These are phyloP conservation scores for Campylomormyrus numenius DNA, from an alignment of 2,113 vertebrate species.

Conservation along the genomic window DNA sequence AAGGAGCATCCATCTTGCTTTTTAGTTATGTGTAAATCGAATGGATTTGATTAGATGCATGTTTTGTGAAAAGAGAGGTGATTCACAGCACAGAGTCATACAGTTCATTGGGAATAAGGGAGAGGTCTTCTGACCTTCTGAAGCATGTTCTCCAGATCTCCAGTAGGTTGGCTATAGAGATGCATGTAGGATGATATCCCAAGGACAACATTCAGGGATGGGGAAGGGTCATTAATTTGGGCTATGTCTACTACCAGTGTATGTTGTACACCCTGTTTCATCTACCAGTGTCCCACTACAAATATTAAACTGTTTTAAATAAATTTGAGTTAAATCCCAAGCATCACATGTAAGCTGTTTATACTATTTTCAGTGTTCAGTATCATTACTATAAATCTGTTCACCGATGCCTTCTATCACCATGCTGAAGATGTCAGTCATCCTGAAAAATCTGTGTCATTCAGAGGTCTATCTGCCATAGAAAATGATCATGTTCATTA, in stretches of 20 bases:
- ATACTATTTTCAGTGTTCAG: neutral
- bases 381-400: neutral
- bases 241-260: neutral
- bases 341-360: neutral
- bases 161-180: neutral
- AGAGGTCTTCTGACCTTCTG: neutral
- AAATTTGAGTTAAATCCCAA: constrained; percentile 19
- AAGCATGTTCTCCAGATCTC: neutral
- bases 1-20: neutral
- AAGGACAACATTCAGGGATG: neutral
- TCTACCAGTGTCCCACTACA: constrained; percentile 34
- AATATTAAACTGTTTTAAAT: constrained; percentile 30
- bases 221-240: neutral
- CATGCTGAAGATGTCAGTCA: neutral
- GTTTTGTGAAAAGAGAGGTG: neutral
- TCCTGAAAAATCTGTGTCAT: neutral
- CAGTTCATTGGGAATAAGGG: neutral
- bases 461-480: neutral
- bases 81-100: neutral
- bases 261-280: neutral
- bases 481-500: neutral
- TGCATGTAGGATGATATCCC: neutral
- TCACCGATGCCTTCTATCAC: neutral
- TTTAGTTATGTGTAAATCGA: neutral
- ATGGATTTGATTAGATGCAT: neutral